A percentile compares a stretch with the other conserved stretches of the same genome.
These are phyloP conservation scores for Nymphalis io DNA, from an alignment of 1,140 invertebrate species.

Conservation along the genomic window DNA sequence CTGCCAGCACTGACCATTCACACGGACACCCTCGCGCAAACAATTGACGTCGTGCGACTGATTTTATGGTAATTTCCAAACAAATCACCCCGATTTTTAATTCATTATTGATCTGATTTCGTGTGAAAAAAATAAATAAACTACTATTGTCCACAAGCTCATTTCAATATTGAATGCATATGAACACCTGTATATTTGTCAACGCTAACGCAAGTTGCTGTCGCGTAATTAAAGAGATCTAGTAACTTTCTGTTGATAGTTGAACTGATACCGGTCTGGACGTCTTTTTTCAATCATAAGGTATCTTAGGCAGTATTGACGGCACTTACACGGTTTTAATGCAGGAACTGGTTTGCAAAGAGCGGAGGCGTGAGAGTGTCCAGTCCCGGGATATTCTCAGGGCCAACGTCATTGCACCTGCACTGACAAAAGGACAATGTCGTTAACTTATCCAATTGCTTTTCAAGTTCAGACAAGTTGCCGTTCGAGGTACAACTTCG, in stretches of 20 bases:
- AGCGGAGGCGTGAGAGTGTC: conserved; percentile 74
- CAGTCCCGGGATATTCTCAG: conserved; percentile 66
- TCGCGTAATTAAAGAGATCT: conserved; percentile 33
- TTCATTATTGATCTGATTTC: conserved; percentile 60
- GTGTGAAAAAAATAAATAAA: conserved; percentile 27
- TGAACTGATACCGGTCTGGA: conserved; percentile 31
- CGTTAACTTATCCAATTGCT: conserved; percentile 62
- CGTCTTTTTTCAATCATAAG: conserved; percentile 41
- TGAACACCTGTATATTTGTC: conserved; percentile 10
- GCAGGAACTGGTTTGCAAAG: conserved; percentile 67
- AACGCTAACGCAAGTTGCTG: conserved; percentile 17
- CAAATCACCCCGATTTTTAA: conserved; percentile 53
- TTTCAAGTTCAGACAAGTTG: conserved; percentile 66
- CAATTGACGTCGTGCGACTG: conserved; percentile 66
- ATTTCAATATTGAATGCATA: background rate
- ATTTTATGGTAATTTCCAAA: conserved; percentile 71
- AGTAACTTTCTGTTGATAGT: conserved; percentile 30
- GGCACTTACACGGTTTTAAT: conserved; percentile 68
- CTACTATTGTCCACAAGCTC: background rate
- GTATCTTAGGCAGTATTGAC: conserved; percentile 56
- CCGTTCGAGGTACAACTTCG: conserved; percentile 20
- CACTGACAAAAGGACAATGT: conserved; percentile 64
- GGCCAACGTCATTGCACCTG: conserved; percentile 65
- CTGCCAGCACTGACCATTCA: conserved; percentile 52
- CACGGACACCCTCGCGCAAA: conserved; percentile 54